phyloP scores from a whole-genome alignment of 2,888 invertebrate species.

The Trichogramma dendrolimi region DNA sequence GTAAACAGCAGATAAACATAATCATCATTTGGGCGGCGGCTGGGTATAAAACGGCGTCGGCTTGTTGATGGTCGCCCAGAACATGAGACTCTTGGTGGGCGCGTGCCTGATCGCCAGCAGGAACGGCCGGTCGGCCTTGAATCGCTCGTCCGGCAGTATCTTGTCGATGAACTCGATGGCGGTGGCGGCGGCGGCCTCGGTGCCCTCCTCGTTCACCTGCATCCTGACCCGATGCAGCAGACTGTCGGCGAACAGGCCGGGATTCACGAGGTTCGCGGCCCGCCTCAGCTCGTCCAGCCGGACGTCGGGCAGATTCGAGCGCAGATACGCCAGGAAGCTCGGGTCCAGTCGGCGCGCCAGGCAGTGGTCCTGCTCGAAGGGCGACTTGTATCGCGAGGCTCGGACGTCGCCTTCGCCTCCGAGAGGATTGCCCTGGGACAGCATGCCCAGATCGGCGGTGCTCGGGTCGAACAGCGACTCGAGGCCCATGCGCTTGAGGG shows the following conservation, averaged over 20 bases:
- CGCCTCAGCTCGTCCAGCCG: conserved; percentile 42
- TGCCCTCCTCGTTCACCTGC: conserved; percentile 65
- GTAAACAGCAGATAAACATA: too few relatives aligned
- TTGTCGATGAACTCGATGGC: conserved; percentile 58
- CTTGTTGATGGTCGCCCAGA: conserved; percentile 65
- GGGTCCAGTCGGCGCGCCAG: not conserved
- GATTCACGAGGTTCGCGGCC: conserved; percentile 53
- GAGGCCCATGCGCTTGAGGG: conserved; percentile 61
- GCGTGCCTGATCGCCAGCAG: conserved; percentile 70
- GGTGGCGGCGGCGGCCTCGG: conserved; percentile 68
- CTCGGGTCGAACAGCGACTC: conserved; percentile 60
- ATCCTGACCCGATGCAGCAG: conserved; percentile 65
- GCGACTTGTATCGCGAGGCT: not conserved
- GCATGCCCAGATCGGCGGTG: conserved; percentile 65
- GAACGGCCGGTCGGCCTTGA: conserved; percentile 65
- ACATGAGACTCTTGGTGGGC: conserved; percentile 62
- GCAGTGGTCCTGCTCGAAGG: not conserved
- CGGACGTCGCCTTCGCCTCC: conserved; percentile 9
- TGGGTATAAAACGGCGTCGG: conserved; percentile 48
- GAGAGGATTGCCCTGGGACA: conserved; percentile 55
- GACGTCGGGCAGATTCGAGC: conserved; percentile 32
- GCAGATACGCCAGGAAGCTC: not conserved
- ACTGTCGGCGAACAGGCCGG: conserved; percentile 61
- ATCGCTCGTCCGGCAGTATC: conserved; percentile 53
- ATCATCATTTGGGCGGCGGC: too few relatives aligned